Percentiles rank a stretch among this genome's conserved stretches.
phyloP scores from a whole-genome alignment of 2,888 invertebrate species.

The Spilosoma lubricipeda region DNA sequence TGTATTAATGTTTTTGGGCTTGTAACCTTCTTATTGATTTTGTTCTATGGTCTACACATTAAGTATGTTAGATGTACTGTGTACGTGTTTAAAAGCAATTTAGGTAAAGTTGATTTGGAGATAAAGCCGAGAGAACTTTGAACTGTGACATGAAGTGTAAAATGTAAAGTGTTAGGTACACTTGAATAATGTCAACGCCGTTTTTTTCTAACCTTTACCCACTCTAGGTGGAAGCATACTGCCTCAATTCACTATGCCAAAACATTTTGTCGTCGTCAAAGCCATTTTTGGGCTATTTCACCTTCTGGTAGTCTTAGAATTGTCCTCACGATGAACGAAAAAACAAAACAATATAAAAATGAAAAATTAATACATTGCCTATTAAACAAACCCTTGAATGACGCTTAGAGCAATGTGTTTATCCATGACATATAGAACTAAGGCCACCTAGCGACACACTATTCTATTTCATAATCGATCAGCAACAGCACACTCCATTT shows the following conservation, averaged over 20 bases:
- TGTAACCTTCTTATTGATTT: too few relatives aligned
- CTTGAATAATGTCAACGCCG: background rate
- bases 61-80: too few relatives aligned
- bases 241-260: background rate
- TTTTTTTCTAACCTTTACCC: too few relatives aligned
- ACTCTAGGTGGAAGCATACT: background rate
- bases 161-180: background rate
- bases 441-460: constrained; percentile 22
- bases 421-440: background rate
- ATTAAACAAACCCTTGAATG: background rate
- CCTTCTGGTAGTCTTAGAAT: too few relatives aligned
- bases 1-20: too few relatives aligned
- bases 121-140: background rate
- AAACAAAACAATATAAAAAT: background rate
- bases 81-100: background rate
- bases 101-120: background rate
- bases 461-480: constrained; percentile 46
- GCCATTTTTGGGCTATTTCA: too few relatives aligned
- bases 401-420: background rate
- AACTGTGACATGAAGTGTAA: background rate
- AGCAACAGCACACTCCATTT: constrained; percentile 35
- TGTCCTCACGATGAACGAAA: too few relatives aligned
- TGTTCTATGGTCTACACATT: too few relatives aligned
- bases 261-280: too few relatives aligned
- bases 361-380: background rate